Evolutionary conservation across 2,113 vertebrate genomes (phyloP).

Genomic region (Rutilus rutilus): DNA sequence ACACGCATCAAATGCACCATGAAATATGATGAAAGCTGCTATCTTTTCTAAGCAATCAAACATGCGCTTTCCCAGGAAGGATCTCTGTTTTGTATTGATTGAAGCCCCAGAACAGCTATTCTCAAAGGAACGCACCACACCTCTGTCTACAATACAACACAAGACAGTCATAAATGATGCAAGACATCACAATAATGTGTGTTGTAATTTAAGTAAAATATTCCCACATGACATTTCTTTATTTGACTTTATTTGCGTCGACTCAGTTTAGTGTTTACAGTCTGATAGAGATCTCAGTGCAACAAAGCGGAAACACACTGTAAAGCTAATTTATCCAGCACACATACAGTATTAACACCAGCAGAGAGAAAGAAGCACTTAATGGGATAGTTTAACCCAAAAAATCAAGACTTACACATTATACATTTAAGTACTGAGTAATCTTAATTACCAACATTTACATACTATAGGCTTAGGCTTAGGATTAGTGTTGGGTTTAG

Average conservation of each 20-base stretch:
- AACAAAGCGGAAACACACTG: neutral
- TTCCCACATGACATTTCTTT: conserved; percentile 1
- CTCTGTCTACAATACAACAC: neutral
- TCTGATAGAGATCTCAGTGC: conserved; percentile 3
- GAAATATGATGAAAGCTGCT: conserved; percentile 8
- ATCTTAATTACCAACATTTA: no score
- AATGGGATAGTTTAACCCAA: neutral
- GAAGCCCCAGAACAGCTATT: neutral
- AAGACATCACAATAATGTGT: conserved; percentile 3
- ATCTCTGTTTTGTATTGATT: conserved; percentile 20
- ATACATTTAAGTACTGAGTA: no score
- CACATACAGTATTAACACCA: neutral
- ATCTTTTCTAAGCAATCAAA: conserved; percentile 21
- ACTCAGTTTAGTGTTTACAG: conserved; percentile 6
- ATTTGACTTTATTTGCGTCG: conserved; percentile 37
- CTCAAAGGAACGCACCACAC: conserved; percentile 9
- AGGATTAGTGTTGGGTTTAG: no score
- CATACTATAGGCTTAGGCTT: no score
- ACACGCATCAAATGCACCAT: neutral
- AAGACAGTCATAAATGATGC: neutral
- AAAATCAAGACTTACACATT: no score
- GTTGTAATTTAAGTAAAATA: conserved; percentile 16
- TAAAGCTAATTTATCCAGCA: neutral
- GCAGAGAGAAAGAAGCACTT: neutral
- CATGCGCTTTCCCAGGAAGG: conserved; percentile 9